phyloP scores from a whole-genome alignment of 2,113 vertebrate genomes.

The Xiphias gladius region DNA sequence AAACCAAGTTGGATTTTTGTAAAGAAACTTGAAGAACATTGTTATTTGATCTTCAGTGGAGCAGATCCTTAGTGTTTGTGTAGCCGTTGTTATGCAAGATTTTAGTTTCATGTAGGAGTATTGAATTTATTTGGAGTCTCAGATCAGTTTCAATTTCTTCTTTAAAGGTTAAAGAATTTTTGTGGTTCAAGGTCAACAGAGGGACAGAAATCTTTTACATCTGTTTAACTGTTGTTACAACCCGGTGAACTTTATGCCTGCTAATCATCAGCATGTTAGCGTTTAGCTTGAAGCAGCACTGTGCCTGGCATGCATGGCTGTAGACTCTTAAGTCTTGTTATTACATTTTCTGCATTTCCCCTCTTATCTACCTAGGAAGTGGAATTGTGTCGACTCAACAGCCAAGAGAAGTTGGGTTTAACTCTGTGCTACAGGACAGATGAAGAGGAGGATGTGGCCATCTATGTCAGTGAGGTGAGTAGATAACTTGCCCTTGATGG shows the following conservation, averaged over 20 bases:
- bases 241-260: background rate
- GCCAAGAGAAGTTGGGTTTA: constrained; percentile 95
- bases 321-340: background rate
- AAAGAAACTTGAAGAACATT: constrained; percentile 20
- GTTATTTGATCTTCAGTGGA: constrained; percentile 40
- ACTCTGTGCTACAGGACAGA: constrained; percentile 97
- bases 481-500: background rate
- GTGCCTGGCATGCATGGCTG: background rate
- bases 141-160: background rate
- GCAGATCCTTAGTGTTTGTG: constrained; percentile 3
- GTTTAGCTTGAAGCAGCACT: background rate
- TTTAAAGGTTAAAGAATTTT: background rate
- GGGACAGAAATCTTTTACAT: background rate
- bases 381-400: constrained; percentile 91
- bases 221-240: background rate
- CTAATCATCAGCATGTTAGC: background rate
- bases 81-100: constrained; percentile 21
- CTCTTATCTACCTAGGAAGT: constrained; percentile 89
- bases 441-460: constrained; percentile 94
- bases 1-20: constrained; percentile 48
- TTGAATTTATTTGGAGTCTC: background rate
- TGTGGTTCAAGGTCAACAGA: background rate
- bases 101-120: constrained; percentile 7
- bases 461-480: constrained; percentile 96
- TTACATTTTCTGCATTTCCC: background rate